Conservation (phyloP, 2,113 vertebrate genomes). For the Actenoides hombroni region DNA sequence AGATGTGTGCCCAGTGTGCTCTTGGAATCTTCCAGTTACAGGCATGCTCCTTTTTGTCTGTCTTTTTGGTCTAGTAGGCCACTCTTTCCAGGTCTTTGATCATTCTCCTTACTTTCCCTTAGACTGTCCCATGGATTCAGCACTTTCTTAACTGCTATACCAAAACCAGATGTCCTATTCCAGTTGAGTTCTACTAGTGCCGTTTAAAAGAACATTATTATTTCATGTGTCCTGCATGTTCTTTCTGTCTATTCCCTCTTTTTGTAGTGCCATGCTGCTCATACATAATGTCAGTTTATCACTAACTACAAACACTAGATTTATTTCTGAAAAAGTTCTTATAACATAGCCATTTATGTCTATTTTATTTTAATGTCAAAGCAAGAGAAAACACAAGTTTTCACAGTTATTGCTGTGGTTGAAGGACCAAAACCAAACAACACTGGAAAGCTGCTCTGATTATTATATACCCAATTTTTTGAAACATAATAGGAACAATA, state of each 20-base stretch:
- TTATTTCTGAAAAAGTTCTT: neutral
- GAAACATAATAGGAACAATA: neutral
- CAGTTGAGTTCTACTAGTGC: neutral
- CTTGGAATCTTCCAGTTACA: neutral
- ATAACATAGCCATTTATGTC: neutral
- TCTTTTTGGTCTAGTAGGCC: neutral
- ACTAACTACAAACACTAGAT: neutral
- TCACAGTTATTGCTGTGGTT: neutral
- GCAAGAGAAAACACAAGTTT: neutral
- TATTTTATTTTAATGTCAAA: neutral
- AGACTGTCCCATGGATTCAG: neutral
- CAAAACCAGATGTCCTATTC: neutral
- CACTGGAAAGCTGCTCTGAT: neutral
- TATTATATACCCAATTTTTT: neutral
- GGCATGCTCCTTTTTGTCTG: neutral
- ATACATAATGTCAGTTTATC: neutral
- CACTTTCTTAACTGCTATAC: neutral
- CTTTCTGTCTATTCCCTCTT: neutral
- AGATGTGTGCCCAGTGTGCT: neutral
- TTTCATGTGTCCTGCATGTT: neutral
- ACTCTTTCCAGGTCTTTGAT: neutral
- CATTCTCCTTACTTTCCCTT: accelerated
- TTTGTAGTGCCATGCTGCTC: neutral
- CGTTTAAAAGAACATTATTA: neutral
- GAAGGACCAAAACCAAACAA: neutral